Evolutionary conservation across 1,140 invertebrate species (phyloP).

Genomic region (Bombus impatiens): DNA sequence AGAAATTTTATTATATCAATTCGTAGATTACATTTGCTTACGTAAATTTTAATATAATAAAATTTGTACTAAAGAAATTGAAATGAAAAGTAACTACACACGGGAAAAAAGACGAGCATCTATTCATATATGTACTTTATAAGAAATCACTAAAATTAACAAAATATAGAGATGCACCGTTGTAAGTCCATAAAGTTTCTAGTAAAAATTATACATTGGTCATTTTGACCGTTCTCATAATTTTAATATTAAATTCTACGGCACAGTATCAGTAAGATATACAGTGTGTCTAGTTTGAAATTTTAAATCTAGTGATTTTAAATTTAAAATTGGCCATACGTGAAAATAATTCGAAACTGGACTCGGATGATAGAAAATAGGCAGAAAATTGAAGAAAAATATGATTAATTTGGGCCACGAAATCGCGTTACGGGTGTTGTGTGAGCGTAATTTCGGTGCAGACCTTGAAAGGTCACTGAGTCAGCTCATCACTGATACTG

Average conservation of each 20-base stretch:
- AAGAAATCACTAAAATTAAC: no score
- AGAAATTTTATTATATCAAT: no score
- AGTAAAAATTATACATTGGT: not conserved
- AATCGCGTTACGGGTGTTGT: not conserved
- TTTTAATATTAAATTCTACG: no score
- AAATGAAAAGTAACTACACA: no score
- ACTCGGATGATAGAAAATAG: not conserved
- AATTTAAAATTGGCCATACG: not conserved
- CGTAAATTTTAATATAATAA: not conserved
- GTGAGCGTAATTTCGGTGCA: not conserved
- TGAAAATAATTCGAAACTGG: not conserved
- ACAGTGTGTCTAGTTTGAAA: not conserved
- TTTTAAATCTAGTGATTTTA: not conserved
- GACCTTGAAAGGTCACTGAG: not conserved
- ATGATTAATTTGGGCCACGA: conserved; percentile 6
- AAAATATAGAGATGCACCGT: not conserved
- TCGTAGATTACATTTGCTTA: not conserved
- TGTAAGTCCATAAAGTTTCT: not conserved
- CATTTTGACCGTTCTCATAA: no score
- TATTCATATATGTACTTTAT: no score
- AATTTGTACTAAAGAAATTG: not conserved
- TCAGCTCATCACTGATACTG: not conserved
- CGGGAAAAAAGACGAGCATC: no score
- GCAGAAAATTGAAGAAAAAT: not conserved
- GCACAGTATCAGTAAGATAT: not conserved